A percentile compares a stretch with the other conserved stretches of the same genome.
These are phyloP conservation scores for Aurelia sp. DNA, from an alignment of 30 jellyfish, hydroid and myxozoan species.

Conservation along the genomic window DNA sequence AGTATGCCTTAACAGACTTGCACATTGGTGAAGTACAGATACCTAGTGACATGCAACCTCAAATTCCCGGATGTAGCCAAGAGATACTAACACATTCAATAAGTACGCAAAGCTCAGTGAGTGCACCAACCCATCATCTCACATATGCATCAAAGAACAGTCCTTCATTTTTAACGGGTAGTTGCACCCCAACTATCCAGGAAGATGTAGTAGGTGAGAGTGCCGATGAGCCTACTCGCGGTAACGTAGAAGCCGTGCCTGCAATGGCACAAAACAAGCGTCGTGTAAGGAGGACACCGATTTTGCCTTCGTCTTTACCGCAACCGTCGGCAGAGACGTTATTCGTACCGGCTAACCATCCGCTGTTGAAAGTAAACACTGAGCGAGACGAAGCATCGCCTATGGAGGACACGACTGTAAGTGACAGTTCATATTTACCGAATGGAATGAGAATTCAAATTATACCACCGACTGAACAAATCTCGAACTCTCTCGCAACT, in stretches of 20 bases:
- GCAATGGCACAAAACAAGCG: conserved; percentile 67
- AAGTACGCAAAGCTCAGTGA: conserved; percentile 32
- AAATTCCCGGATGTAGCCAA: conserved; percentile 82
- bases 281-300: conserved; percentile 92
- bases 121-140: conserved; percentile 51
- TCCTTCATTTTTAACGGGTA: conserved; percentile 43
- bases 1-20: conserved; percentile 89
- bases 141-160: conserved; percentile 47
- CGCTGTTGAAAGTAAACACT: conserved; percentile 70
- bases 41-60: conserved; percentile 73
- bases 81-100: conserved; percentile 70
- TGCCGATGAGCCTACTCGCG: conserved; percentile 56
- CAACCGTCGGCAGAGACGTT: conserved; percentile 81
- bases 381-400: conserved; percentile 48
- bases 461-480: conserved; percentile 95
- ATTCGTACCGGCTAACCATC: conserved; percentile 98
- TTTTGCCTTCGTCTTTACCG: conserved; percentile 65
- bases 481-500: conserved; percentile 77
- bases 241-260: conserved; percentile 36
- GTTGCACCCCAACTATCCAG: conserved; percentile 75
- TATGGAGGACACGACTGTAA: conserved; percentile 57
- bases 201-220: conserved; percentile 91
- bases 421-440: conserved; percentile 54
- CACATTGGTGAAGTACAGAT: conserved; percentile 93
- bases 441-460: conserved; percentile 94